Conservation (phyloP, 1,140 invertebrate species). For the Eupristina koningsbergeri region DNA sequence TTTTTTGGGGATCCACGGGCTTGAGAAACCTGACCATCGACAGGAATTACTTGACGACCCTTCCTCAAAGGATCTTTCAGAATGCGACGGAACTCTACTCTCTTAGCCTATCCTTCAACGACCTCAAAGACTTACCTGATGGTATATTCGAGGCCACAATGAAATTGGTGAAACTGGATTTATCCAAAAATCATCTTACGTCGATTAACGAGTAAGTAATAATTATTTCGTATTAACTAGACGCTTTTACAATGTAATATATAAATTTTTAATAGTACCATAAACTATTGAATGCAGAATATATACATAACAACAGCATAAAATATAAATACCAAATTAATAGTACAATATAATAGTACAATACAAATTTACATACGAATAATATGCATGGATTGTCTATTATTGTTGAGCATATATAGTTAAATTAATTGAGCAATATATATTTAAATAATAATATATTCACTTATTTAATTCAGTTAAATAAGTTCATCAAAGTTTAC, state of each 20-base stretch:
- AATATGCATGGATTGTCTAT: too few relatives aligned
- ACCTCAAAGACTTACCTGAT: constrained; percentile 71
- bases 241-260: neutral
- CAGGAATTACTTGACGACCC: constrained; percentile 73
- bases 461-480: too few relatives aligned
- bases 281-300: too few relatives aligned
- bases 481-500: too few relatives aligned
- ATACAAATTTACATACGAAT: too few relatives aligned
- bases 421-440: too few relatives aligned
- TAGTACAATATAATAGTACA: too few relatives aligned
- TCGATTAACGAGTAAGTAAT: constrained; percentile 74
- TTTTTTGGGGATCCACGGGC: constrained; percentile 74
- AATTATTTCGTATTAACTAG: neutral
- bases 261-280: neutral
- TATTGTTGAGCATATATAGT: too few relatives aligned
- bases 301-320: too few relatives aligned
- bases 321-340: too few relatives aligned
- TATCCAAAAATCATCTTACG: constrained; percentile 75
- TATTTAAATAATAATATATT: too few relatives aligned
- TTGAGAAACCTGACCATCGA: constrained; percentile 75
- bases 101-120: constrained; percentile 76
- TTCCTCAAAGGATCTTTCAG: constrained; percentile 75
- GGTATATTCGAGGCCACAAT: constrained; percentile 72
- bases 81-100: constrained; percentile 74
- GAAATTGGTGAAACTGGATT: constrained; percentile 73